Base-by-base conservation (phyloP, 2,888 invertebrate genomes). In the Epirrhoe tristata region DNA sequence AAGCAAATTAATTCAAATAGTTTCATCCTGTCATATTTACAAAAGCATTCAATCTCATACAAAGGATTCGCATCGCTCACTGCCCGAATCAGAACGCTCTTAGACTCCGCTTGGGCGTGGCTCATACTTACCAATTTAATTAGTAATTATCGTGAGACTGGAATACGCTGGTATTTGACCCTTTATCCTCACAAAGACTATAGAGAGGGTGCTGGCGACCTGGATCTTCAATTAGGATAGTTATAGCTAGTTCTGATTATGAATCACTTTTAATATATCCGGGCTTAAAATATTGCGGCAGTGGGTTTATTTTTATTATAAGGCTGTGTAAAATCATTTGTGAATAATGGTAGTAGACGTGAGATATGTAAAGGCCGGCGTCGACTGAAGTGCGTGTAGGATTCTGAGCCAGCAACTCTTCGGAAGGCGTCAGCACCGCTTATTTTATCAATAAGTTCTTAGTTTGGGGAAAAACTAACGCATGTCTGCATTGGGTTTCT, bases 281-380 rank as follows among this genome's bases (percentile, higher is more conserved):
- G 77, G 77, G 85, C 83, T 87, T 88, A 79, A 78, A 82, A 81
- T 77, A 82, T 80, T 80, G 82, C 75, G 87, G 88, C 90, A 89
- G 88, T 89, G 90, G 86, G 88, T 83, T 84, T 81, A 82, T 86
- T 84, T 71, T 80, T 87, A 85, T 81, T 76, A 83, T 89, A 89
- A 88, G 91, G 91, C 91, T 91, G 91, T 91, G 90, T 92, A 83
- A 86, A 86, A 85, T 87, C 84, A 85, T 84, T 84, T 82, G 81
- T 87, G 83, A 84, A 81, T 85, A 82, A 82, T 80, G 83, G 82
- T 84, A 84, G 81, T 81, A 77, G 79, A 83, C 80, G 74, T 77
- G 77, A 73, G 31, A 56, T 54, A 84, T 88, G 81, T 86, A 87
- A 50, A 32, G 46, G 55, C 52, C 48, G 39, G 8, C 48, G 60